A percentile compares a stretch with the other conserved stretches of the same genome.
Conservation (phyloP, 1,140 invertebrate species). For the Musca vetustissima region DNA sequence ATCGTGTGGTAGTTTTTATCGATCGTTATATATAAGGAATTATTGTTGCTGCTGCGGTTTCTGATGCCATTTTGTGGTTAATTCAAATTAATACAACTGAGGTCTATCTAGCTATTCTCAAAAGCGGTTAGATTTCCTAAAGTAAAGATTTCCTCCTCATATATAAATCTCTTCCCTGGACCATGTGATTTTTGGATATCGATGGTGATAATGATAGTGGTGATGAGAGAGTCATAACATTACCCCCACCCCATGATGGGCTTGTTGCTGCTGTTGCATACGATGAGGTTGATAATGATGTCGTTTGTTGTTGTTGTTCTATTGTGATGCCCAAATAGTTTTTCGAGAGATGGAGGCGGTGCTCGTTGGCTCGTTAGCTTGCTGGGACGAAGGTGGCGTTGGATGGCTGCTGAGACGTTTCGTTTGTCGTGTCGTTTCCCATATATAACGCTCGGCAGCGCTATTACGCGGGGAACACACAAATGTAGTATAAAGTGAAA, state of each 20-base stretch:
- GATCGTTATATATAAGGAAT: slow-evolving; percentile 11
- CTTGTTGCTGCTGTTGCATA: no score
- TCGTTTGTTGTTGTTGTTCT: neutral
- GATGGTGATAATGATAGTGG: neutral
- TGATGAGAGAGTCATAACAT: neutral
- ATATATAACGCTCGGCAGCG: no score
- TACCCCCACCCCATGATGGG: no score
- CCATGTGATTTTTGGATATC: neutral
- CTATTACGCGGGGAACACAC: no score
- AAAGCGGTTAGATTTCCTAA: no score
- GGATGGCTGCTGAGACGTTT: no score
- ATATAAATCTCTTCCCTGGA: neutral
- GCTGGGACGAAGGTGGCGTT: no score
- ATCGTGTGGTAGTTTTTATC: no score
- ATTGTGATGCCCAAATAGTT: neutral
- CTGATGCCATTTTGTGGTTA: neutral
- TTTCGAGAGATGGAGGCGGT: slow-evolving; percentile 1
- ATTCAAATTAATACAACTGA: neutral
- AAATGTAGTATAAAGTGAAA: no score
- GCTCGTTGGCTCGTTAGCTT: no score
- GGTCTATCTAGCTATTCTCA: neutral
- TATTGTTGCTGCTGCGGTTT: neutral
- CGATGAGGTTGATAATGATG: neutral
- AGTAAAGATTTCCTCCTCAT: neutral
- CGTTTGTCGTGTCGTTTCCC: no score